Evolutionary conservation across 2,888 invertebrate genomes (phyloP).

Genomic region (Rhopalosiphum nymphaeae): DNA sequence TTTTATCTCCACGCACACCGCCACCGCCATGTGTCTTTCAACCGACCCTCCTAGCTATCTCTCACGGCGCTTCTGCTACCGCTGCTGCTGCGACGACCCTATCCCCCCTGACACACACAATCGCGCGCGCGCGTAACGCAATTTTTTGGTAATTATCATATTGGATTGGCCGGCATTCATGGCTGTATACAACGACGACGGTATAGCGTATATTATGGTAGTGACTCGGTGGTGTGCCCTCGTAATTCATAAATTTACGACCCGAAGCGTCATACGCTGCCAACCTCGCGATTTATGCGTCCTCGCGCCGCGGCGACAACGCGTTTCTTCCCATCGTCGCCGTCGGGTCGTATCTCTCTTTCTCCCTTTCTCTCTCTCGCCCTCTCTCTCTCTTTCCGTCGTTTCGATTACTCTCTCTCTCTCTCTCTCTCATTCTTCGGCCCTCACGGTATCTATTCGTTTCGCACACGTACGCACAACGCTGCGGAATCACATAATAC

Average conservation of each 20-base stretch:
- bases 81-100: slow-evolving; percentile 13
- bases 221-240: slow-evolving; percentile 48
- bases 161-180: slow-evolving; percentile 65
- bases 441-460: neutral
- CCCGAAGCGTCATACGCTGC: slow-evolving; percentile 64
- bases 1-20: slow-evolving; percentile 46
- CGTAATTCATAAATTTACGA: slow-evolving; percentile 65
- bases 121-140: neutral
- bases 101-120: neutral
- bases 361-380: neutral
- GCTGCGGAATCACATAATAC: neutral
- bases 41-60: slow-evolving; percentile 34
- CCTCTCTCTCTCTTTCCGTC: neutral
- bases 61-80: slow-evolving; percentile 11
- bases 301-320: slow-evolving; percentile 41
- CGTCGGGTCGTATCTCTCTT: neutral
- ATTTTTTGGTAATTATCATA: slow-evolving; percentile 65
- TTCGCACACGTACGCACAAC: slow-evolving; percentile 18
- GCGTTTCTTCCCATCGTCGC: slow-evolving; percentile 63
- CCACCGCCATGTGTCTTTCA: slow-evolving; percentile 17
- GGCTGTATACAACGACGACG: neutral
- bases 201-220: neutral
- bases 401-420: neutral
- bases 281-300: slow-evolving; percentile 63
- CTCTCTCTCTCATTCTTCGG: neutral